Conservation (phyloP, 2,888 invertebrate genomes). For the Toxonevra muliebris region DNA sequence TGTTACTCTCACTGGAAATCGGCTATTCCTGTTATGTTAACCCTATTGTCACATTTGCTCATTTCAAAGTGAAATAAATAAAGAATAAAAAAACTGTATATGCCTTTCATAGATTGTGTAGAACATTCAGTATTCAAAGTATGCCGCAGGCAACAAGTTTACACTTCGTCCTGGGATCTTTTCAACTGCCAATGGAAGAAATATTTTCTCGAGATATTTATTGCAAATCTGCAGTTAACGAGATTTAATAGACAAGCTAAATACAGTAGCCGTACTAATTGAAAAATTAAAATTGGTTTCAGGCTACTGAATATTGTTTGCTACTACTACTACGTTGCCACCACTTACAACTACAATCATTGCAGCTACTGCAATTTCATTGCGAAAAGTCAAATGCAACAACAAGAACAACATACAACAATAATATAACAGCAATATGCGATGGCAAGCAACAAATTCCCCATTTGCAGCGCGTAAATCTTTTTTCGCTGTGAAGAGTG, state of each 20-base stretch:
- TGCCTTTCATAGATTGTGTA: not conserved
- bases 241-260: constrained; percentile 43
- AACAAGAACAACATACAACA: too few species aligned
- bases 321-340: not conserved
- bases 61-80: too few species aligned
- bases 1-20: too few species aligned
- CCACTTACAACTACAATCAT: not conserved
- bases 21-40: too few species aligned
- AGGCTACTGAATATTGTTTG: constrained; percentile 26
- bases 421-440: not conserved
- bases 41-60: too few species aligned
- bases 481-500: constrained; percentile 21
- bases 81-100: not conserved
- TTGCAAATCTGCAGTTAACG: constrained; percentile 37
- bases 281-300: constrained; percentile 50
- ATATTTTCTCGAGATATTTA: constrained; percentile 35
- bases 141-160: not conserved
- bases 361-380: constrained; percentile 5
- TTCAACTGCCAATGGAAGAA: constrained; percentile 29
- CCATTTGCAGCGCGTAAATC: constrained; percentile 34
- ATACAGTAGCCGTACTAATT: constrained; percentile 59
- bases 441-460: constrained; percentile 24
- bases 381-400: not conserved
- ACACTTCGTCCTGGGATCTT: constrained; percentile 3
- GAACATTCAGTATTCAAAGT: not conserved